These are phyloP conservation scores for Rambutsinella grinnellia DNA, from an alignment of 2,888 invertebrate species.

Conservation along the genomic window DNA sequence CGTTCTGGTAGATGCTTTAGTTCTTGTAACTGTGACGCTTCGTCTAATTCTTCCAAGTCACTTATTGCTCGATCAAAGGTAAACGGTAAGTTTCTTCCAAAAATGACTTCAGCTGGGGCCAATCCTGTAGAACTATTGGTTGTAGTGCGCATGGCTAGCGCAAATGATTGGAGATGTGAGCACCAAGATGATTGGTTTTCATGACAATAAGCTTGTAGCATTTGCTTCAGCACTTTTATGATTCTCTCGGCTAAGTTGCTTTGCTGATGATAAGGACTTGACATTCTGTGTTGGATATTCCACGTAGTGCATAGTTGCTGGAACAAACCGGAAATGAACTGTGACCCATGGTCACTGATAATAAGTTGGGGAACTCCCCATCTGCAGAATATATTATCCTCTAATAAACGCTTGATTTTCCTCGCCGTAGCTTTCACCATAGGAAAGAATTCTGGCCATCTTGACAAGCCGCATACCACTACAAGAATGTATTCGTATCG, in stretches of 20 bases:
- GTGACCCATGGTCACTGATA: slow-evolving; percentile 51
- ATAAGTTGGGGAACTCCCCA: slow-evolving; percentile 47
- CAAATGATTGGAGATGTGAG: background rate
- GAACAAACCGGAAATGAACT: slow-evolving; percentile 45
- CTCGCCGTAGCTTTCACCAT: slow-evolving; percentile 45
- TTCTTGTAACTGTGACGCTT: background rate
- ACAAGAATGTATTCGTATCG: slow-evolving; percentile 49
- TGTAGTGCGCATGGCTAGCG: slow-evolving; percentile 8
- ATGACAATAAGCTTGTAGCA: slow-evolving; percentile 21
- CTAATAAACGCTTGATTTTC: slow-evolving; percentile 34
- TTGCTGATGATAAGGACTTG: slow-evolving; percentile 44
- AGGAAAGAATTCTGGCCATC: slow-evolving; percentile 57
- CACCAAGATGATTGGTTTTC: slow-evolving; percentile 14
- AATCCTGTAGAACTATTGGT: background rate
- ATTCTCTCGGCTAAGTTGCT: slow-evolving; percentile 47
- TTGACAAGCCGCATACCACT: slow-evolving; percentile 41
- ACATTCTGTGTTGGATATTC: slow-evolving; percentile 33
- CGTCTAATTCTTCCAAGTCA: background rate
- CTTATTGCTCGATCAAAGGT: slow-evolving; percentile 7
- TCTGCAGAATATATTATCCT: slow-evolving; percentile 54
- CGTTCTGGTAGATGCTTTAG: background rate
- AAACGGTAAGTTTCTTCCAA: slow-evolving; percentile 7
- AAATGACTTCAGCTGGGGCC: background rate
- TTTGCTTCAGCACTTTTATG: slow-evolving; percentile 36
- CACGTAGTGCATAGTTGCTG: slow-evolving; percentile 36